phyloP scores from a whole-genome alignment of 1,140 invertebrate genomes.

The Aphis craccivora region DNA sequence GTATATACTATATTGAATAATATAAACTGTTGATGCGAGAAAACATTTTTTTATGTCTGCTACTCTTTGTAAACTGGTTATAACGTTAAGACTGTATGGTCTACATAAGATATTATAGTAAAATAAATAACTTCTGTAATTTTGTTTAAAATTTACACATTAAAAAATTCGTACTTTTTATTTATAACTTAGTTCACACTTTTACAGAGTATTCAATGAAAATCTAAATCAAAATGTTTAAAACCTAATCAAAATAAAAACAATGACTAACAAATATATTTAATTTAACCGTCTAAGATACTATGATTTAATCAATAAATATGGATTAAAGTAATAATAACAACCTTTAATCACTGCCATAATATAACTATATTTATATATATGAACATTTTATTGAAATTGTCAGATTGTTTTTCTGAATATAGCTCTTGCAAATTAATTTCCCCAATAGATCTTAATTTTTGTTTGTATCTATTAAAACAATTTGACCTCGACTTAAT shows the following conservation, averaged over 20 bases:
- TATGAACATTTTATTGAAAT: not conserved
- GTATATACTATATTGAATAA: not conserved
- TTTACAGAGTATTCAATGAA: not conserved
- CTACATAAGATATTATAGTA: not conserved
- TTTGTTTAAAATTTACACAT: not conserved
- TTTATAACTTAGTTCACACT: not conserved
- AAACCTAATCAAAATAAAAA: not conserved
- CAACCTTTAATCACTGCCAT: not conserved
- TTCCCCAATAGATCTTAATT: not conserved
- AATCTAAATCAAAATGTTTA: not conserved
- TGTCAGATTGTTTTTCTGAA: not conserved
- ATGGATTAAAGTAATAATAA: not conserved
- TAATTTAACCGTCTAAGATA: not conserved
- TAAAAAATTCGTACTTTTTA: not conserved
- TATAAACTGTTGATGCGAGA: conserved; percentile 13
- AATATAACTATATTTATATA: not conserved
- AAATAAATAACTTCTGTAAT: not conserved
- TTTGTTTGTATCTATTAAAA: not conserved
- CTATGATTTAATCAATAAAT: not conserved
- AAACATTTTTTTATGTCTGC: not conserved
- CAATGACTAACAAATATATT: not conserved
- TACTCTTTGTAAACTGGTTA: conserved; percentile 37
- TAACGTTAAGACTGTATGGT: not conserved
- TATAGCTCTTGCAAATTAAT: not conserved
- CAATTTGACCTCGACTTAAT: not conserved